Conservation (phyloP, 2,797 vertebrate species). For the Phalanger gymnotis region DNA sequence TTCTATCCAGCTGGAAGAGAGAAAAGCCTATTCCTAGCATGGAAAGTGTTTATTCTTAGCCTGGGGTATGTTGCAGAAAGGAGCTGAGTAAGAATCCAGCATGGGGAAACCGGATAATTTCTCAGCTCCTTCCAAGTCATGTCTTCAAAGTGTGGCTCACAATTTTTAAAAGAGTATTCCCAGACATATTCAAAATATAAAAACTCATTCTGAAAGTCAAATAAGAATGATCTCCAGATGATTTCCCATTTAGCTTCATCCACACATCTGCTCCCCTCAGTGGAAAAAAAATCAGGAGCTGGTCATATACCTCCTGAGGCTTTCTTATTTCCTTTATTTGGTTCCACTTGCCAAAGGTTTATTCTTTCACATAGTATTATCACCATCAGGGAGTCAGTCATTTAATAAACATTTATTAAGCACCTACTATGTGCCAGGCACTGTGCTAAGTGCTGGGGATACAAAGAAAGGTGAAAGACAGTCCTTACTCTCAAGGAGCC, state of each 20-base stretch:
- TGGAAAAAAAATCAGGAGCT: not conserved
- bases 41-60: slow-evolving; percentile 2
- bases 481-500: not conserved
- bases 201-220: not conserved
- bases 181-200: not conserved
- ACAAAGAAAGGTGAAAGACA: slow-evolving; percentile 25
- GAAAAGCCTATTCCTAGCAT: not conserved
- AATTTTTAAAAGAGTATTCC: not conserved
- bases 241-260: not conserved
- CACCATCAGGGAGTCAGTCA: not conserved
- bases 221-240: not conserved
- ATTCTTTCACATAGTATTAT: not conserved
- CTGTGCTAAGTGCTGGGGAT: not conserved
- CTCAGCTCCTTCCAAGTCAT: not conserved
- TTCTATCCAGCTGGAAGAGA: not conserved
- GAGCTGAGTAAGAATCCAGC: not conserved
- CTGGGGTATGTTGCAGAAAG: not conserved
- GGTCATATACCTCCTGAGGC: not conserved
- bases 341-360: not conserved
- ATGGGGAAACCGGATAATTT: not conserved
- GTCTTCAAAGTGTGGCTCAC: not conserved
- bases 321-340: not conserved
- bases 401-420: not conserved
- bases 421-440: not conserved
- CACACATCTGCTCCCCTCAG: not conserved